phyloP scores from a whole-genome alignment of 1,140 invertebrate genomes.

The Drosophila suzukii region DNA sequence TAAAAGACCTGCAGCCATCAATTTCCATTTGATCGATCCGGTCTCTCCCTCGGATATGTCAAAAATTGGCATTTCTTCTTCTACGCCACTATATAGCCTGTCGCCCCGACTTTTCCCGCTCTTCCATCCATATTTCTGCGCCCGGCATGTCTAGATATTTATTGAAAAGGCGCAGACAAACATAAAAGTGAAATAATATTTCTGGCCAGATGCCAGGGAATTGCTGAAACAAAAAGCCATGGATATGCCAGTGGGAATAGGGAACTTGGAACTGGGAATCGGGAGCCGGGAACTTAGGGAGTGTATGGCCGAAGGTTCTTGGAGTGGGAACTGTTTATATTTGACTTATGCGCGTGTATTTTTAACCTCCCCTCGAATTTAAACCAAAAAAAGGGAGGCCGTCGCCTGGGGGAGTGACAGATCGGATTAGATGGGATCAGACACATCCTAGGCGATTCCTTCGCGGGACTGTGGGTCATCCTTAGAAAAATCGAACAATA shows the following conservation, averaged over 20 bases:
- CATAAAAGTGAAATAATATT: slow-evolving; percentile 83
- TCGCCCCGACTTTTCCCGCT: slow-evolving; percentile 1
- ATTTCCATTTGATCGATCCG: slow-evolving; percentile 50
- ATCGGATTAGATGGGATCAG: slow-evolving; percentile 35
- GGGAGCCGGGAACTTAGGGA: slow-evolving; percentile 17
- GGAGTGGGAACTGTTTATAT: slow-evolving; percentile 67
- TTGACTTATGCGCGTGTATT: slow-evolving; percentile 73
- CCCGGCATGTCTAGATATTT: slow-evolving; percentile 65
- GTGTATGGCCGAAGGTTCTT: slow-evolving; percentile 20
- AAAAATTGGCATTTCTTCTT: slow-evolving; percentile 64
- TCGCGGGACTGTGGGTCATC: background rate
- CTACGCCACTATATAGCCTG: slow-evolving; percentile 19
- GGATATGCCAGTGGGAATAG: slow-evolving; percentile 8
- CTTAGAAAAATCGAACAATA: background rate
- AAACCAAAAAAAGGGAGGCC: background rate
- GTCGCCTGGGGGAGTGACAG: slow-evolving; percentile 40
- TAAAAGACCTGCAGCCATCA: slow-evolving; percentile 61
- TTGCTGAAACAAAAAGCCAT: slow-evolving; percentile 66
- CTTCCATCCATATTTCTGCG: slow-evolving; percentile 7
- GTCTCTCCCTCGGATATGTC: slow-evolving; percentile 59
- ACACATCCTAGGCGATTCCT: slow-evolving; percentile 19
- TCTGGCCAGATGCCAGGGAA: slow-evolving; percentile 74
- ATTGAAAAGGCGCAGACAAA: slow-evolving; percentile 81
- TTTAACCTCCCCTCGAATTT: slow-evolving; percentile 31
- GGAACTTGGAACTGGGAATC: slow-evolving; percentile 4